Conservation (phyloP, 2,113 vertebrate genomes). For the Oplegnathus fasciatus region DNA sequence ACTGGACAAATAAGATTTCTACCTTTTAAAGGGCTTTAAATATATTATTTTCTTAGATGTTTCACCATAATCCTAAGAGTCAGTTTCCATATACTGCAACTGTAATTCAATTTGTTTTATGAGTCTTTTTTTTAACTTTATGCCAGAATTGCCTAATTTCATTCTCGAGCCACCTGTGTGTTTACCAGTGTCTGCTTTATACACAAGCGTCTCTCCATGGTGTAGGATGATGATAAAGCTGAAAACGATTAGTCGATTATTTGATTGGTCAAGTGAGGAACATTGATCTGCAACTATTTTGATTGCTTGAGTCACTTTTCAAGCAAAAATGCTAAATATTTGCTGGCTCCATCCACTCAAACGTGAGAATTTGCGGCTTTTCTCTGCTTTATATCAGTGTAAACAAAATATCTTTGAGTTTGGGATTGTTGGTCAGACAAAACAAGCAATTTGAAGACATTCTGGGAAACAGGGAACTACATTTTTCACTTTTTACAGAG, state of each 20-base stretch:
- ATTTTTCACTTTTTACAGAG: neutral
- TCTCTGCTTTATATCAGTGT: neutral
- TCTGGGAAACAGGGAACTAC: neutral
- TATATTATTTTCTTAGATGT: neutral
- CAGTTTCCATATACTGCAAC: neutral
- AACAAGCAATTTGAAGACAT: neutral
- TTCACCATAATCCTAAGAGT: neutral
- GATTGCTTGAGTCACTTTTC: neutral
- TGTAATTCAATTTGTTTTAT: neutral
- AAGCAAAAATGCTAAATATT: neutral
- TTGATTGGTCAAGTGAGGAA: neutral
- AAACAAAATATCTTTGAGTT: neutral
- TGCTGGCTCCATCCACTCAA: neutral
- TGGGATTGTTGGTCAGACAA: neutral
- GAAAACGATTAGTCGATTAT: neutral
- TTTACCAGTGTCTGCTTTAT: conserved; percentile 4
- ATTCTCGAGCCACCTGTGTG: too few species aligned
- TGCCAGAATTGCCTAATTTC: too few species aligned
- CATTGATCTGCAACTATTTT: neutral
- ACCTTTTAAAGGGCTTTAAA: neutral
- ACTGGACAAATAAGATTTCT: neutral
- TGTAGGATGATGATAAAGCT: conserved; percentile 3
- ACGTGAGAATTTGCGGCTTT: neutral
- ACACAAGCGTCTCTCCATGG: neutral
- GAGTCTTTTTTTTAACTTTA: neutral